Conservation (phyloP, 2,888 invertebrate genomes). For the Dynastes tityus region DNA sequence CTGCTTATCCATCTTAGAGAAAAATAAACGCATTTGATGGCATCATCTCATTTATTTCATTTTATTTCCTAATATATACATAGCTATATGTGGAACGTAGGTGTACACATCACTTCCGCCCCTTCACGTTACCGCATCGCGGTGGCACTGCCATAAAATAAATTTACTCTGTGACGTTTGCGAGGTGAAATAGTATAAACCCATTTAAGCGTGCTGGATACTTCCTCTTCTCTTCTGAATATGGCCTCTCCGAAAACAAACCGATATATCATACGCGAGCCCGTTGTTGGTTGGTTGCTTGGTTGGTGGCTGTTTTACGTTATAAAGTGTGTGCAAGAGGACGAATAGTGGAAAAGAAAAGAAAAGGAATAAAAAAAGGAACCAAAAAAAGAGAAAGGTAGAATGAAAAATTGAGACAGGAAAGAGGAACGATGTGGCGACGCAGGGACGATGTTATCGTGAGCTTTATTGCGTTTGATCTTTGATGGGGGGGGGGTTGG, state of each 20-base stretch:
- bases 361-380: background rate
- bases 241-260: constrained; percentile 41
- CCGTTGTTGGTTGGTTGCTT: constrained; percentile 15
- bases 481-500: background rate
- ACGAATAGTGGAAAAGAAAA: background rate
- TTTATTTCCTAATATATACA: constrained; percentile 39
- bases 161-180: constrained; percentile 39
- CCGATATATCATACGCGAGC: constrained; percentile 40
- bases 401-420: constrained; percentile 30
- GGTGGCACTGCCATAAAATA: constrained; percentile 28
- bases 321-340: constrained; percentile 26
- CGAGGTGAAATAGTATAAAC: constrained; percentile 45
- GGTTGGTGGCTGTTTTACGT: background rate
- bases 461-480: background rate
- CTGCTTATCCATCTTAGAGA: constrained; percentile 11
- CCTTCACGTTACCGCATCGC: constrained; percentile 6
- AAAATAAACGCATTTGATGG: constrained; percentile 12
- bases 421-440: constrained; percentile 14
- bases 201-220: constrained; percentile 40
- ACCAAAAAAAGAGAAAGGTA: background rate
- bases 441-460: constrained; percentile 19
- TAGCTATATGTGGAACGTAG: background rate
- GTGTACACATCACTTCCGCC: background rate
- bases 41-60: constrained; percentile 29
- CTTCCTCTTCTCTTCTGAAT: constrained; percentile 17